Conservation (phyloP, 2,797 vertebrate species). For the Moxostoma hubbsi region DNA sequence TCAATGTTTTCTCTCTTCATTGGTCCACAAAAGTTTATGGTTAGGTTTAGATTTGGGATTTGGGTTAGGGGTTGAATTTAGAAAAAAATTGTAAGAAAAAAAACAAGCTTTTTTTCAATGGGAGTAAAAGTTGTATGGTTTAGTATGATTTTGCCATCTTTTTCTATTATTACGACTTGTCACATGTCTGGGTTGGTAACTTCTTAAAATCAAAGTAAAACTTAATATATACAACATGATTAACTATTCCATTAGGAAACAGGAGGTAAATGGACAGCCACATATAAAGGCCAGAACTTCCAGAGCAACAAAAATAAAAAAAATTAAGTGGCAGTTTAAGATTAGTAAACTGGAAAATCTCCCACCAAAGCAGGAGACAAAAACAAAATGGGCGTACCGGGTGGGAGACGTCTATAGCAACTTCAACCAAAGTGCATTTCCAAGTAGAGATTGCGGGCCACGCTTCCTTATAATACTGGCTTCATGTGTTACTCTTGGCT, state of each 20-base stretch:
- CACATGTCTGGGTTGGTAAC: constrained; percentile 1
- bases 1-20: too few relatives aligned
- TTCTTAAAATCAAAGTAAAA: constrained; percentile 71
- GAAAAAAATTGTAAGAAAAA: too few relatives aligned
- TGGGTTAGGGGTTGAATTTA: too few relatives aligned
- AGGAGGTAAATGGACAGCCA: constrained; percentile 33
- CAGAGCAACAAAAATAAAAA: constrained; percentile 12
- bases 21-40: too few relatives aligned
- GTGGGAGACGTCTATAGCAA: constrained; percentile 11
- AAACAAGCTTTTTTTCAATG: too few relatives aligned
- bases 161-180: too few relatives aligned
- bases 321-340: constrained; percentile 20
- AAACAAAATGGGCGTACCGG: constrained; percentile 34
- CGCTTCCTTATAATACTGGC: constrained; percentile 1
- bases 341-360: constrained; percentile 39
- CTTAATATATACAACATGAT: constrained; percentile 59
- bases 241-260: constrained; percentile 26
- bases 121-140: too few relatives aligned
- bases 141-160: too few relatives aligned
- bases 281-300: constrained; percentile 20
- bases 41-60: too few relatives aligned
- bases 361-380: constrained; percentile 19
- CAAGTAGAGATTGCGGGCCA: constrained; percentile 2
- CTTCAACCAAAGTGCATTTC: constrained; percentile 43
- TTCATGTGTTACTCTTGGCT: not conserved